Evolutionary conservation across 2,888 invertebrate genomes (phyloP), one percentile per base, ranked within the genome.

Genomic region (Cosmopolites sordidus): DNA sequence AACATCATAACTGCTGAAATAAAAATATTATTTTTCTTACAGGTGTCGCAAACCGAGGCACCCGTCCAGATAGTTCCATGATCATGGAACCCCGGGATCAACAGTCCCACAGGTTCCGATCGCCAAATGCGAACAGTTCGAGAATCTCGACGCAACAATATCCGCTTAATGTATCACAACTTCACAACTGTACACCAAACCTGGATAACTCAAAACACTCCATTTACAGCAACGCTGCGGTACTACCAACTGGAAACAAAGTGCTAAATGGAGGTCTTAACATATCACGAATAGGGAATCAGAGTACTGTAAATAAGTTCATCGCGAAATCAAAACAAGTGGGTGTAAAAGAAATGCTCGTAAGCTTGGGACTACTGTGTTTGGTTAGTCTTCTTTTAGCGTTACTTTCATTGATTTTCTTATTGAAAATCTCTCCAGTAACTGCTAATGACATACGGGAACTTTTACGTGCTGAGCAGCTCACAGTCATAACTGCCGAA

Each of bases 371-470:
- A 16, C 75, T 94, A 42, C 75, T 94, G 62, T 92, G 92, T 69
- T 79, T 94, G 62, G 87, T 92, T 62, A 92, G 93, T 52, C 76
- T 94, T 43, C 76, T 94, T 44, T 77, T 94, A 63, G 91, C 92
- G 9, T 75, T 91, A 63, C 77, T 94, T 52, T 91, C 92, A 44
- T 75, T 94, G 59, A 83, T 92, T 69, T 91, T 93, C 69, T 78
- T 92, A 59, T 76, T 92, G 67, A 88, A 90, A 78, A 89, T 92
- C 69, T 89, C 91, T 9, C 86, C 87, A 59, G 75, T 84, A 71
- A 72, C 83, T 64, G 75, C 84, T 69, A 71, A 82, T 69, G 78
- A 77, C 57, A 76, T 78, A 68, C 78, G 68, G 68, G 80, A 76
- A 60, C 66, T 76, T 61, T 75, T 83, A 42, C 76, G 83, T 51